Percentiles rank a stretch among this genome's conserved stretches.
Evolutionary conservation across 2,888 invertebrate genomes (phyloP).

Genomic region (Oeneis ivallda): DNA sequence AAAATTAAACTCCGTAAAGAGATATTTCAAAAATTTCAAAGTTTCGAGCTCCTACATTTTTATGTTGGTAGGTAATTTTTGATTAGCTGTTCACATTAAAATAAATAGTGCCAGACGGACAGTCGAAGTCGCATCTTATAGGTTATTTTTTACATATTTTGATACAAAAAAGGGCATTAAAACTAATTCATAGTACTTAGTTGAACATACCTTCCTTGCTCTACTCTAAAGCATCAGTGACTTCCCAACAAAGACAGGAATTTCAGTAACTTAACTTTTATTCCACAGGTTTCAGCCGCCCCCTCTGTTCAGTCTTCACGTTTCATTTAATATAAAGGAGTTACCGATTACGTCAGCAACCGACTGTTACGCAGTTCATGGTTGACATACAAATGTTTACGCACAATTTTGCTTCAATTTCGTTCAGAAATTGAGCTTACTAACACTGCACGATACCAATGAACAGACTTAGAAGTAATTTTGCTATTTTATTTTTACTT

Average conservation of each 20-base stretch:
- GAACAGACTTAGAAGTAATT: too few species aligned
- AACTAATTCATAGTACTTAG: background rate
- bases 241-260: slow-evolving; percentile 27
- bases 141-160: background rate
- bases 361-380: slow-evolving; percentile 9
- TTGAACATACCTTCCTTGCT: background rate
- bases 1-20: too few species aligned
- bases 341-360: slow-evolving; percentile 26
- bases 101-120: too few species aligned
- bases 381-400: slow-evolving; percentile 21
- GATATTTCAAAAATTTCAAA: too few species aligned
- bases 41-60: too few species aligned
- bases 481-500: too few species aligned
- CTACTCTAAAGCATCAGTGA: background rate
- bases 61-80: too few species aligned
- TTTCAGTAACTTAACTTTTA: slow-evolving; percentile 45
- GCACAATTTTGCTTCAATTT: slow-evolving; percentile 4
- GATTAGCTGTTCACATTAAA: too few species aligned
- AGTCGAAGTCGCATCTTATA: too few species aligned
- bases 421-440: background rate
- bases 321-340: slow-evolving; percentile 40
- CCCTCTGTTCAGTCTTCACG: slow-evolving; percentile 37
- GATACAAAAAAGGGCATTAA: background rate
- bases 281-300: slow-evolving; percentile 39
- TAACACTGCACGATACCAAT: too few species aligned